Evolutionary conservation across 2,797 vertebrate species (phyloP), one percentile per base, ranked within the genome.

Genomic region (Sciaenops ocellatus): DNA sequence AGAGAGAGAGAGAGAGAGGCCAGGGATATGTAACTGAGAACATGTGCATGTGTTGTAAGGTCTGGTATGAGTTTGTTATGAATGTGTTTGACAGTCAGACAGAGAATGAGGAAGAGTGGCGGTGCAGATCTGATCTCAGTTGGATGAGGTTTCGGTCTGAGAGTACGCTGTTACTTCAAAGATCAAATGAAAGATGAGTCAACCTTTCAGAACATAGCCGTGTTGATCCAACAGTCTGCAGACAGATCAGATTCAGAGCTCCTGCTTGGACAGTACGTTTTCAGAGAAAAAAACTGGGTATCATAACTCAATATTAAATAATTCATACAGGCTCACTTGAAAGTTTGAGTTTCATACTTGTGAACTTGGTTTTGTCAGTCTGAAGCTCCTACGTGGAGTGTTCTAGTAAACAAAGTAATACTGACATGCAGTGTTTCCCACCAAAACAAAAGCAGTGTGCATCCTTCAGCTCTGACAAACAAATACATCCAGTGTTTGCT

Each of bases 21-120:
- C 18, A 26, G 56, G 50, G 56, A 46, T 46, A 38, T 51, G 73
- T 62, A 50, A 66, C 8, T 7, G 73, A 48, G 47, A 68, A 74
- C 41, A 38, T 77, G 34, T 41, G 56, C 59, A 48, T 51, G 47
- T 38, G 11, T 12, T 18, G 8, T 38, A 16, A 44, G n/a, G 51
- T 46, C 41, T 15, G 20, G n/a, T 30, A 16, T 26, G 38, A 50
- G 22, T 41, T 16, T 67, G 41, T 38, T 15, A 16, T 50, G 17
- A 68, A 42, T 42, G 54, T 69, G 72, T 71, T 41, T 63, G 34
- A 75, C 52, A 22, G 28, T 55, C 5, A 52, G 65, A 65, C 34
- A 17, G n/a, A 59, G 30, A 48, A 41, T 13, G 54, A 41, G 51
- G 44, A 56, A 50, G 38, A 15, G 38, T 41, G 13, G 10, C 7